Conservation (phyloP, 2,888 invertebrate genomes). For the Ophion costatus region DNA sequence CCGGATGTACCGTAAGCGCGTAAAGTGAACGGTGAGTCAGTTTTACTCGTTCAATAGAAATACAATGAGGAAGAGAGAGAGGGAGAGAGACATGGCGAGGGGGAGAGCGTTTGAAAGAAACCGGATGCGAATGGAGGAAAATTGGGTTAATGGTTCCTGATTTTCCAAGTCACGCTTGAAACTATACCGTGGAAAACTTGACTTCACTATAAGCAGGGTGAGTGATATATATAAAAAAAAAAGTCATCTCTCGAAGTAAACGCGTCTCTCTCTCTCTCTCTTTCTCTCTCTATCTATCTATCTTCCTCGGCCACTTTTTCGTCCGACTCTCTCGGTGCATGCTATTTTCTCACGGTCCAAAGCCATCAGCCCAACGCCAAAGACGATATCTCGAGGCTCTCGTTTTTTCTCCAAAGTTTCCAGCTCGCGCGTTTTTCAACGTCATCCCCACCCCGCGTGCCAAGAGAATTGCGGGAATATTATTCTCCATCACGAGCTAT, state of each 20-base stretch:
- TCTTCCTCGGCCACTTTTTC: not conserved
- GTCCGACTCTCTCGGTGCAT: not conserved
- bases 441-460: not conserved
- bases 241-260: not conserved
- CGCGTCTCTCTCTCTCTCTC: not conserved
- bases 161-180: slow-evolving; percentile 59
- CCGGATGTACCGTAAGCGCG: slow-evolving; percentile 22
- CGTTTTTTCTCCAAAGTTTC: slow-evolving; percentile 17
- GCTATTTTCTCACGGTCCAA: not conserved
- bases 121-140: slow-evolving; percentile 44
- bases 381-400: not conserved
- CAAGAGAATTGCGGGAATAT: slow-evolving; percentile 12
- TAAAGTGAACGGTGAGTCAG: slow-evolving; percentile 12
- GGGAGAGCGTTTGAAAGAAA: not conserved
- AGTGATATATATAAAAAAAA: not conserved
- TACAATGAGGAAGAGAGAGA: not conserved
- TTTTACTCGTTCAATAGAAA: slow-evolving; percentile 20
- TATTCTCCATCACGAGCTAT: not conserved
- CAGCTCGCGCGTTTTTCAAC: slow-evolving; percentile 6
- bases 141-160: slow-evolving; percentile 60
- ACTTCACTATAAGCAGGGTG: not conserved
- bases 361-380: not conserved
- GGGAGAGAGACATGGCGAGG: not conserved
- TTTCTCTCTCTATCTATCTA: not conserved
- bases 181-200: slow-evolving; percentile 14